phyloP scores from a whole-genome alignment of 2,113 vertebrate genomes.

The Lycocorax pyrrhopterus region DNA sequence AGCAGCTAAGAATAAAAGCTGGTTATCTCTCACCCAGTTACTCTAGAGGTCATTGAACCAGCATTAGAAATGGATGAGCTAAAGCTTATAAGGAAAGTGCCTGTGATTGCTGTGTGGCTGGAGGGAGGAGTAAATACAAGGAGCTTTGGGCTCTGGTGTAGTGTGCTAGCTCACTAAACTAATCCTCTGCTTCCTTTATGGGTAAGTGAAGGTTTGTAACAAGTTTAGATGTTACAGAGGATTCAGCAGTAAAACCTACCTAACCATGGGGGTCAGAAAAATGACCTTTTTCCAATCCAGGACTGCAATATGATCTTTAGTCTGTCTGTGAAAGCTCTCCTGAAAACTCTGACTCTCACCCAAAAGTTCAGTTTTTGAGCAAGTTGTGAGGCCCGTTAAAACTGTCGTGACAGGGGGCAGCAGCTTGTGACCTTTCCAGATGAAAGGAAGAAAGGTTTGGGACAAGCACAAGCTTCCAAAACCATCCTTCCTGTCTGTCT shows the following conservation, averaged over 20 bases:
- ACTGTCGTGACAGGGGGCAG: neutral
- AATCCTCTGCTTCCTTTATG: neutral
- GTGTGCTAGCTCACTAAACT: neutral
- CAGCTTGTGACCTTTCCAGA: neutral
- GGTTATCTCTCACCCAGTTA: conserved; percentile 12
- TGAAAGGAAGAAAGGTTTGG: neutral
- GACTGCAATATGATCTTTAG: neutral
- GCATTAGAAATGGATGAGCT: conserved; percentile 15
- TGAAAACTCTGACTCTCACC: neutral
- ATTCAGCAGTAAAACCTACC: neutral
- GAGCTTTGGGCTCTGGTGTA: neutral
- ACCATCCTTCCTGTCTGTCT: neutral
- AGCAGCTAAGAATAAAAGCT: conserved; percentile 32
- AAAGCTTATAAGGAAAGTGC: neutral
- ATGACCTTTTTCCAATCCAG: neutral
- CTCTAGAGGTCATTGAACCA: neutral
- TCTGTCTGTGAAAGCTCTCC: neutral
- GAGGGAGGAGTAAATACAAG: neutral
- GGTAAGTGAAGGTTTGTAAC: neutral
- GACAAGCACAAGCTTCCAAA: neutral
- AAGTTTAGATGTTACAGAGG: neutral
- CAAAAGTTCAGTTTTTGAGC: neutral
- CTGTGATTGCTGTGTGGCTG: neutral
- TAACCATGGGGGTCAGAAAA: neutral
- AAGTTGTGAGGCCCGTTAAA: neutral